Base-by-base conservation (phyloP, 2,797 vertebrate genomes). In the Enteromius fasciolatus region DNA sequence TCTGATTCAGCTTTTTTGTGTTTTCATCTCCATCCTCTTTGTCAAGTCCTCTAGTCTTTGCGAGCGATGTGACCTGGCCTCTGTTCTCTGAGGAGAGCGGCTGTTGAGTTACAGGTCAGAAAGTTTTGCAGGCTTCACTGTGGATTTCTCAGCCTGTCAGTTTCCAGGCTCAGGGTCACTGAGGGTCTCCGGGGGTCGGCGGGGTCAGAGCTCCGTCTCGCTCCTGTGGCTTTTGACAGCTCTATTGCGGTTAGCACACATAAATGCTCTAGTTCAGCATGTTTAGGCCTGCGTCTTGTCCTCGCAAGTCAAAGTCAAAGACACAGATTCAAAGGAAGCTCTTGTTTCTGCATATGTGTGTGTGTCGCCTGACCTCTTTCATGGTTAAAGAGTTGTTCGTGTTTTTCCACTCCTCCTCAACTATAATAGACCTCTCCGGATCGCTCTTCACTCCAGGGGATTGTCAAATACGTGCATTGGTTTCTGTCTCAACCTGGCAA, bases 1-100 rank as follows among this genome's bases (percentile, higher is more conserved):
- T 84, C 68, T 87, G 85, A 90, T 88, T 91, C 88, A 91, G 86
- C 90, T 80, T 20, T 83, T 14, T 33, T 31, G 25, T 23, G 59
- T 70, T 74, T 54, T 39, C n/a, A n/a, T n/a, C n/a, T 70, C 61
- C n/a, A 41, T n/a, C n/a, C 3, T 61, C 20, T 25, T 68, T 5
- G 54, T 63, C 25, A 44, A 77, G 64, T 80, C 63, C 63, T 83
- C 57, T 68, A 69, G 72, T 61, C 28, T 73, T 36, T 50, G 12
- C 1, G 28, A 64, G 41, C 1, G 9, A 10, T 36, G 28, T 73
- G 68, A 81, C 69, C 69, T 36, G 28, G 1, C 28, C 20, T 81
- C 28, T 64, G 41, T 63, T 81, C 41, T 63, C 57, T 18, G 20
- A 63, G 39, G 31, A 73, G 54, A 36, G 41, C 1, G 14, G 23